A percentile compares a stretch with the other conserved stretches of the same genome.
Conservation (phyloP, 2,888 invertebrate genomes). For the Archaeoteleia sp. region DNA sequence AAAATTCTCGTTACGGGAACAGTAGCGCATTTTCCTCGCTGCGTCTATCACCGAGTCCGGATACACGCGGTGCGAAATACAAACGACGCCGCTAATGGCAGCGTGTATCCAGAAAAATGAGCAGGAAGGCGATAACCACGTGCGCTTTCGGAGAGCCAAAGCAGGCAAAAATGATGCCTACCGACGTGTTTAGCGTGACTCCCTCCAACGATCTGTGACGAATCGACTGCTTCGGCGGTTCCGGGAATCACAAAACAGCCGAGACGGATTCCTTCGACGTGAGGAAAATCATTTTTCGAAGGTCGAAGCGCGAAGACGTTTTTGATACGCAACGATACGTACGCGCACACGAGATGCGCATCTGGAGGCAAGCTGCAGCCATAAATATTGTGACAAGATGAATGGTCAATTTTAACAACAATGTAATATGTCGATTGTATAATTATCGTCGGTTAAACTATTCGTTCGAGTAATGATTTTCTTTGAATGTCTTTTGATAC, state of each 20-base stretch:
- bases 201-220: slow-evolving; percentile 26
- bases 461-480: no score
- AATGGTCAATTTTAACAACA: slow-evolving; percentile 20
- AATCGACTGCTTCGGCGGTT: slow-evolving; percentile 29
- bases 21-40: no score
- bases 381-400: slow-evolving; percentile 41
- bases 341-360: slow-evolving; percentile 1
- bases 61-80: no score
- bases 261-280: slow-evolving; percentile 30
- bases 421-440: slow-evolving; percentile 12
- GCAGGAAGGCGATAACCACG: no score
- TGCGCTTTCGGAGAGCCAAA: no score
- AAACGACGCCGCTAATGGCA: no score
- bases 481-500: no score
- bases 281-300: slow-evolving; percentile 38
- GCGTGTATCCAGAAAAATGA: no score
- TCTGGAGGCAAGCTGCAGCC: slow-evolving; percentile 25
- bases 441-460: no score
- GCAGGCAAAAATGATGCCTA: no score
- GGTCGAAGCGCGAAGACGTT: slow-evolving; percentile 17
- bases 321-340: slow-evolving; percentile 18
- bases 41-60: no score
- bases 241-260: slow-evolving; percentile 21
- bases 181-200: slow-evolving; percentile 4
- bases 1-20: no score